phyloP scores from a whole-genome alignment of 2,888 invertebrate genomes.

The Drosophila demipolita region DNA sequence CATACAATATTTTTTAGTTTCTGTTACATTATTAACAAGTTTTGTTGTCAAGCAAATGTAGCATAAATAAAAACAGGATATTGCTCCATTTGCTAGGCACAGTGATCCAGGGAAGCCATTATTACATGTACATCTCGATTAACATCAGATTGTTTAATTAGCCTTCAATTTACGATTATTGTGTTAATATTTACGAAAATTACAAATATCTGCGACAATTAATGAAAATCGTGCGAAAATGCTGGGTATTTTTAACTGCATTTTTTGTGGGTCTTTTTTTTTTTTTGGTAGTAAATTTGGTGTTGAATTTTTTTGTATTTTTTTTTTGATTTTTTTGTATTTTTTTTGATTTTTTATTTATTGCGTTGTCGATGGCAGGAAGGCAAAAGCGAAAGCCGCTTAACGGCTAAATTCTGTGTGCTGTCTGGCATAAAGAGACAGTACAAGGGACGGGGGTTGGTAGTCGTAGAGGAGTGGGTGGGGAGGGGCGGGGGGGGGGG shows the following conservation, averaged over 20 bases:
- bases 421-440: slow-evolving; percentile 35
- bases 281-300: neutral
- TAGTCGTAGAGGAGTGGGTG: neutral
- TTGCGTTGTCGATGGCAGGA: slow-evolving; percentile 45
- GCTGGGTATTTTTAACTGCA: neutral
- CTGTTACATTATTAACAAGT: neutral
- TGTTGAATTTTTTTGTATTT: slow-evolving; percentile 8
- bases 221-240: neutral
- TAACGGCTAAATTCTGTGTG: slow-evolving; percentile 52
- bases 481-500: too few species aligned
- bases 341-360: slow-evolving; percentile 1
- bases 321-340: neutral
- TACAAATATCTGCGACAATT: neutral
- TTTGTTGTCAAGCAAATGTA: neutral
- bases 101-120: neutral
- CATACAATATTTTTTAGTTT: neutral
- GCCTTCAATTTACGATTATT: too few species aligned
- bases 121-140: too few species aligned
- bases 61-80: neutral
- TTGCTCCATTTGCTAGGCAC: neutral
- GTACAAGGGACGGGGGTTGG: neutral
- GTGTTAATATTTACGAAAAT: too few species aligned
- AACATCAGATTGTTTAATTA: too few species aligned
- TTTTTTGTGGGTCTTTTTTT: neutral
- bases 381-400: slow-evolving; percentile 69